These are phyloP conservation scores for Harpagifer antarcticus DNA, from an alignment of 2,797 vertebrate species.

Conservation along the genomic window DNA sequence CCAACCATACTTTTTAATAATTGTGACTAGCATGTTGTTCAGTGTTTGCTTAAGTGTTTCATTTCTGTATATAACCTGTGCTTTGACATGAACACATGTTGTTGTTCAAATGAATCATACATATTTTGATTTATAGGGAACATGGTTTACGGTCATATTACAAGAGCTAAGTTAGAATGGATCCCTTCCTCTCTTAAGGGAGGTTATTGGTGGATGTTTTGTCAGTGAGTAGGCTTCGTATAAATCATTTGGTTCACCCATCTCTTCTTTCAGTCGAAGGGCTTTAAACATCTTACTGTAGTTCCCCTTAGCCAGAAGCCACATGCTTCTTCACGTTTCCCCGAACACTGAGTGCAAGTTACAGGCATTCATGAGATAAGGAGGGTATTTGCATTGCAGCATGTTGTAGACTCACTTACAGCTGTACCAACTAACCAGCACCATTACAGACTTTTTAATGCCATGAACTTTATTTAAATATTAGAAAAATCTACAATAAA, in stretches of 20 bases:
- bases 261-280: slow-evolving; percentile 74
- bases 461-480: background rate
- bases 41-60: slow-evolving; percentile 14
- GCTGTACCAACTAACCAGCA: slow-evolving; percentile 13
- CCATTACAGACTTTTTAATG: slow-evolving; percentile 3
- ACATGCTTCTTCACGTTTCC: slow-evolving; percentile 46
- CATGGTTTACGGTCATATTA: slow-evolving; percentile 69
- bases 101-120: slow-evolving; percentile 36
- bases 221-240: slow-evolving; percentile 59
- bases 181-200: slow-evolving; percentile 57
- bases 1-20: background rate
- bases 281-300: slow-evolving; percentile 55
- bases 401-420: slow-evolving; percentile 12
- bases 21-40: background rate
- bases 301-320: slow-evolving; percentile 12
- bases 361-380: slow-evolving; percentile 40
- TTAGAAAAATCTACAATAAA: no score
- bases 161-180: slow-evolving; percentile 73
- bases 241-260: slow-evolving; percentile 66
- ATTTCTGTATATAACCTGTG: slow-evolving; percentile 13
- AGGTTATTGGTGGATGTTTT: slow-evolving; percentile 65
- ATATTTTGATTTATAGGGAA: slow-evolving; percentile 47
- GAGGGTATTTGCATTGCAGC: slow-evolving; percentile 46
- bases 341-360: slow-evolving; percentile 26
- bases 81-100: slow-evolving; percentile 38